phyloP scores from a whole-genome alignment of 2,797 vertebrate species.

The Eospalax fontanierii region DNA sequence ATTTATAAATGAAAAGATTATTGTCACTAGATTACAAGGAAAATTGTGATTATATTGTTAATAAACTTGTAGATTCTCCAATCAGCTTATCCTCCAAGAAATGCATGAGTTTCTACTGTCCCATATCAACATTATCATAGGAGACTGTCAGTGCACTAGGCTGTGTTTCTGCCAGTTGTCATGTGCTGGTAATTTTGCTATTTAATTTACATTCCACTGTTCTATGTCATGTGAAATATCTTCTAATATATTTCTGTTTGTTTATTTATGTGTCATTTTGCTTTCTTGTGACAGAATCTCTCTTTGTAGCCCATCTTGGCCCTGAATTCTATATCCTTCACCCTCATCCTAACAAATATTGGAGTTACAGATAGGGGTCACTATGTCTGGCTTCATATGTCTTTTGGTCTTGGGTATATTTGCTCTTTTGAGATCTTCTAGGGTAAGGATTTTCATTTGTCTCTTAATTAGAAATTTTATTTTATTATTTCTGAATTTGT shows the following conservation, averaged over 20 bases:
- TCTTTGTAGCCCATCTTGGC: neutral
- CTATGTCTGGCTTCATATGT: neutral
- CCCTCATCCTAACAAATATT: neutral
- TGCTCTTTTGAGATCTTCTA: neutral
- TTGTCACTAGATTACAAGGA: neutral
- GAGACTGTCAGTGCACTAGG: neutral
- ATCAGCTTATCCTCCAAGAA: neutral
- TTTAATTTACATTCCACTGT: neutral
- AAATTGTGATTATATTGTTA: neutral
- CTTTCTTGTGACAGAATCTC: neutral
- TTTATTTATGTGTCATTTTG: neutral
- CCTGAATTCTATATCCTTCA: neutral
- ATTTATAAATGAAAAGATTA: neutral
- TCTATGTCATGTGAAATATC: too few relatives aligned
- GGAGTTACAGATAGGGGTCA: neutral
- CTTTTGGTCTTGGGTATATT: neutral
- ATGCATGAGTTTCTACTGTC: neutral
- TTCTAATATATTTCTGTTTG: neutral
- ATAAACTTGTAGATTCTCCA: neutral
- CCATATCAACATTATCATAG: neutral
- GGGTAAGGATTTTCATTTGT: neutral
- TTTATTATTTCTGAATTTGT: neutral
- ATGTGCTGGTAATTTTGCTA: neutral
- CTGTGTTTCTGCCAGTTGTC: too few relatives aligned
- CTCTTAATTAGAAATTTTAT: neutral